Base-by-base conservation (phyloP, 2,113 vertebrate species). In the Atlantisia rogersi region DNA sequence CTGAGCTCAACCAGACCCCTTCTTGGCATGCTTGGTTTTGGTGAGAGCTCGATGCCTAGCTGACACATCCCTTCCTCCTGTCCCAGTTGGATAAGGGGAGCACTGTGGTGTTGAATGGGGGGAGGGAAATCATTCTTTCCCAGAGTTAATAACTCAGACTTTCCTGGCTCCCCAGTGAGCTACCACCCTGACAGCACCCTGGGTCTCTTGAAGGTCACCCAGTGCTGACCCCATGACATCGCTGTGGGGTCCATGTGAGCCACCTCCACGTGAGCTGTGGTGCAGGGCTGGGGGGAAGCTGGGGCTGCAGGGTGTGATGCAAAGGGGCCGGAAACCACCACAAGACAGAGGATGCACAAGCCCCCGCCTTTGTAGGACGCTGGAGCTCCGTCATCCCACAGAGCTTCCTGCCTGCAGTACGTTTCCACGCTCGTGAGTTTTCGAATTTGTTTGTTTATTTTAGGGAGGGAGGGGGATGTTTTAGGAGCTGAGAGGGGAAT, bases 371-470 rank as follows among this genome's bases (percentile, higher is more conserved):
- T 4, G 55, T 92, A 91, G 93, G 93, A 85, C 1, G 32, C 70
- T 4, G 80, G 12, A 76, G 90, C 78, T 60, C 55, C 4, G 3
- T 75, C 92, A 93, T 62, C 85, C 12, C 15, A 0, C 40, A 42
- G 78, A 53, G 37, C 83, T 95, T 91, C 92, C 95, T 81, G 86
- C 91, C 59, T 0, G 26, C 85, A 70, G 74, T 42, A 63, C 0
- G 4, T 24, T 89, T 84, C 63, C 60, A 15, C 81, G 92, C 92
- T 95, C 16, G 2, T 92, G 73, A 94, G 92, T 32, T 81, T 53
- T 59, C 75, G 7, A 55, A 15, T 44, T 76, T 87, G 82, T 94
- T 95, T 96, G 88, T 93, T 96, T 94, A 77, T 90, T 94, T 73
- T 81, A 42, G 44, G 86, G 82, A 80, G 29, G 74, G 62, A 82